Evolutionary conservation across 2,888 invertebrate species (phyloP).

Genomic region (Eristalinus aeneus): DNA sequence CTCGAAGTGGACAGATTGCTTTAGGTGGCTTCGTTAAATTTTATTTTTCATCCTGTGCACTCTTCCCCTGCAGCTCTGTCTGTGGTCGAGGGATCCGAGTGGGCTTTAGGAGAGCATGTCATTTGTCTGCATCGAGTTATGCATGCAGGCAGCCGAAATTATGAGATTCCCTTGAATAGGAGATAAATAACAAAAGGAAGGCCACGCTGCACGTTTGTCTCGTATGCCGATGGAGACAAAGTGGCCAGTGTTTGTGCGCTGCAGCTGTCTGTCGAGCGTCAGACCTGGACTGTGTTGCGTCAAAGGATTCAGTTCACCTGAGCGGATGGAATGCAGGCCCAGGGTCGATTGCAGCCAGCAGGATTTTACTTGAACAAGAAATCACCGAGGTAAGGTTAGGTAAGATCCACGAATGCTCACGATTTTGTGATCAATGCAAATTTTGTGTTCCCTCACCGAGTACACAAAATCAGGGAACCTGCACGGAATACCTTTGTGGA

Average conservation of each 20-base stretch:
- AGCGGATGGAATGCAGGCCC: neutral
- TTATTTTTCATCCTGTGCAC: neutral
- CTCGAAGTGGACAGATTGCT: slow-evolving; percentile 10
- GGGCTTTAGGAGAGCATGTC: neutral
- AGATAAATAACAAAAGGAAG: neutral
- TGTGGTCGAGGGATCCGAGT: neutral
- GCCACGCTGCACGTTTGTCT: neutral
- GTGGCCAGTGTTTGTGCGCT: too few species aligned
- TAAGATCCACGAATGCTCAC: neutral
- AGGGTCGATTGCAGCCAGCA: neutral
- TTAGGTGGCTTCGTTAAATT: neutral
- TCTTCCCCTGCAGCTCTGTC: neutral
- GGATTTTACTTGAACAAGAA: neutral
- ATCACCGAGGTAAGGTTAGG: neutral
- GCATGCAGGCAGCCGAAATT: neutral
- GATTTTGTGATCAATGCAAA: neutral
- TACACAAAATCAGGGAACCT: too few species aligned
- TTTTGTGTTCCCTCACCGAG: neutral
- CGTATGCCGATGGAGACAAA: neutral
- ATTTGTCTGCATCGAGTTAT: neutral
- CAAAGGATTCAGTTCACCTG: too few species aligned
- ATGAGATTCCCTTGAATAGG: neutral
- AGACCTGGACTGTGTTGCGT: too few species aligned
- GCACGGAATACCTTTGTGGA: too few species aligned
- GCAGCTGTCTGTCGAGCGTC: too few species aligned